Base-by-base conservation (phyloP, 2,888 invertebrate genomes). In the Platycheirus albimanus region DNA sequence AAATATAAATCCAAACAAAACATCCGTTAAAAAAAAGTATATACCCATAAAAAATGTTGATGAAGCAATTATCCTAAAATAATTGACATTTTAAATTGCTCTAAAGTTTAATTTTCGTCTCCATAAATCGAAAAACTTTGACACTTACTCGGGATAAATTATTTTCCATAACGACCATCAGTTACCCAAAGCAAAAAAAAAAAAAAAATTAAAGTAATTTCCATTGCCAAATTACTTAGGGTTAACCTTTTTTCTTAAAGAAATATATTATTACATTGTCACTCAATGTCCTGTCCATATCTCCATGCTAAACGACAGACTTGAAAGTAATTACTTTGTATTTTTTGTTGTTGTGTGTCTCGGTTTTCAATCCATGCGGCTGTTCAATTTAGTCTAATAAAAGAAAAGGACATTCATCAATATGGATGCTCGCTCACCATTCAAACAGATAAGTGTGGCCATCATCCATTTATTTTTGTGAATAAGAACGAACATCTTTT, bases 181-280 rank as follows among this genome's bases (percentile, higher is more conserved):
- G n/a, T 33, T 1, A 33, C 17, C n/a, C 38, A 38, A 13, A n/a
- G 20, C 5, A 52, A 17, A 11, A 54, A 8, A 36, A n/a, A 36
- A n/a, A 52, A 17, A 11, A 54, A 8, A 36, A 6, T 11, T 15
- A 54, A n/a, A 54, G 11, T 11, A 11, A 33, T 52, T 52, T 17
- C 58, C 58, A 58, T 58, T 41, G 41, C 28, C 58, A 56, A 56
- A 56, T 56, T 56, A 41, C 56, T 56, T 56, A 7, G 38, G 56
- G 41, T 58, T 58, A 58, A 58, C 58, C 58, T 58, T 58, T 58
- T 41, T 56, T 41, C 13, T 41, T 15, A 7, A 41, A 24, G 41
- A 58, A 41, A 58, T 58, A 24, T 58, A 58, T 58, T 41, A 41
- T 41, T 28, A 7, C 8, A 58, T 58, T 58, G 58, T 58, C 58